phyloP scores from a whole-genome alignment of 1,140 invertebrate genomes.

The Tenebrio molitor region DNA sequence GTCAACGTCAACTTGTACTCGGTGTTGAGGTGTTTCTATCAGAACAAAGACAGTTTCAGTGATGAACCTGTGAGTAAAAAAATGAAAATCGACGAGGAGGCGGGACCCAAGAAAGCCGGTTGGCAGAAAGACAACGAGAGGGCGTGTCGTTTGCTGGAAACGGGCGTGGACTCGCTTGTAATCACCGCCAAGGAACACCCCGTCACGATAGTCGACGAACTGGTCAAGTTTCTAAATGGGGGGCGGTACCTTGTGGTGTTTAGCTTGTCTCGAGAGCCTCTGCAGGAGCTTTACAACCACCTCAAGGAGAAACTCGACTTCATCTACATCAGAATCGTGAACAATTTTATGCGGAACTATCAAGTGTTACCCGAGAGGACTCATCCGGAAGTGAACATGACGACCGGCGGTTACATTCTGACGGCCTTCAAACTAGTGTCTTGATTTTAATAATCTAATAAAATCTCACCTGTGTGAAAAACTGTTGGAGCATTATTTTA shows the following conservation, averaged over 20 bases:
- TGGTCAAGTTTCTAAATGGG: conserved; percentile 82
- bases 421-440: conserved; percentile 73
- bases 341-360: conserved; percentile 90
- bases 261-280: conserved; percentile 81
- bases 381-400: conserved; percentile 87
- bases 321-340: conserved; percentile 82
- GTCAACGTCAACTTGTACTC: conserved; percentile 81
- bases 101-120: conserved; percentile 70
- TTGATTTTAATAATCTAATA: conserved; percentile 46
- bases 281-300: conserved; percentile 83
- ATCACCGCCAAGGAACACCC: conserved; percentile 90
- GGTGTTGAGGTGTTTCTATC: conserved; percentile 76
- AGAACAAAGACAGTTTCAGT: conserved; percentile 64
- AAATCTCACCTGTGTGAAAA: conserved; percentile 73
- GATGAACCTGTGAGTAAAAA: conserved; percentile 55
- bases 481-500: conserved; percentile 80
- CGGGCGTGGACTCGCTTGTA: conserved; percentile 83
- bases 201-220: conserved; percentile 77
- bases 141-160: conserved; percentile 71
- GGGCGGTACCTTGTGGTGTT: conserved; percentile 90
- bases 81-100: conserved; percentile 51
- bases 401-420: conserved; percentile 81
- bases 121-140: conserved; percentile 77
- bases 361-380: conserved; percentile 89
- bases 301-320: conserved; percentile 80